Evolutionary conservation across 2,888 invertebrate genomes (phyloP), one percentile per base, ranked within the genome.

Genomic region (Prostheceraeus crozeri): DNA sequence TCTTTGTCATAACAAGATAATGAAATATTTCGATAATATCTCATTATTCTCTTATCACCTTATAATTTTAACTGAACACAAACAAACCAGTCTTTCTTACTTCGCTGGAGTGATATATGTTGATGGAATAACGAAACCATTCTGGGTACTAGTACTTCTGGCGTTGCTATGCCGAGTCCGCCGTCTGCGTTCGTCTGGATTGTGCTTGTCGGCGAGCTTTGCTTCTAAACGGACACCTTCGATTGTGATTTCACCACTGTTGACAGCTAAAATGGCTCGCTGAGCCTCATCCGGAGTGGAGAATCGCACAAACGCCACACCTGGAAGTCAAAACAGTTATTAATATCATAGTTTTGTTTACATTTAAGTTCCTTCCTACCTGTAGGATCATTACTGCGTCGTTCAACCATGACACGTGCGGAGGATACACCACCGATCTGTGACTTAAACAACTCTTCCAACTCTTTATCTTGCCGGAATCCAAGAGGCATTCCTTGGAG

Each of bases 351-450:
- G n/a, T n/a, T n/a, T n/a, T n/a, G n/a, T n/a, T n/a, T n/a, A n/a
- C n/a, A n/a, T n/a, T n/a, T n/a, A n/a, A n/a, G n/a, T n/a, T n/a
- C n/a, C n/a, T n/a, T 35, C 55, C 59, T 8, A 60, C 60, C 60
- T 27, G 53, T 33, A 3, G 55, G 23, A 21, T 59, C 40, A 25
- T 45, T 60, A 2, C 40, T 35, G 25, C 56, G 19, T 16, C 35
- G 58, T 28, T 60, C 60, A n/a, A 60, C 59, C 60, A 60, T 60
- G 21, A 60, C 45, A 28, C 58, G 59, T 3, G 60, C 60, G 10
- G 60, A 60, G 21, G 58, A 56, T 31, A 60, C 45, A 35, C 40
- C 40, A 23, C 60, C 60, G 33, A 27, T 46, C 40, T 59, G 35
- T 2, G 36, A 23, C 19, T 48, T 27, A 30, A 60, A 60, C 1